Evolutionary conservation across 1,140 invertebrate genomes (phyloP), one percentile per base, ranked within the genome.

Genomic region (Drosophila ananassae): DNA sequence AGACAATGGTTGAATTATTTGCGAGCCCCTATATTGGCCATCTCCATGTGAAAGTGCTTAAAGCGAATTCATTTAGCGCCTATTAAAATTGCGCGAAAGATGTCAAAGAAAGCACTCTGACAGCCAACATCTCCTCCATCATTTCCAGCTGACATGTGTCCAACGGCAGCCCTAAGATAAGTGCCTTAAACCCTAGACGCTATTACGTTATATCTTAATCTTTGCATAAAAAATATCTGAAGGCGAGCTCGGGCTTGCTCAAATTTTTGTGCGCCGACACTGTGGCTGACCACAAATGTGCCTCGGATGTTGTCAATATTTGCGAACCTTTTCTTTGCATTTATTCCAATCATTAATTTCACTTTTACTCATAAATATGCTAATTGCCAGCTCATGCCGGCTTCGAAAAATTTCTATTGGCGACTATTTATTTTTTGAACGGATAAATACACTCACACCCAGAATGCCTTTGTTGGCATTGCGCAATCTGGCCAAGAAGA

Each of bases 291-390:
- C 64, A 37, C 64, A 76, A 64, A 50, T 56, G 59, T 39, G 62
- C 56, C 32, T 62, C 64, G 48, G 63, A 54, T 47, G 71, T 7
- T 66, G 80, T 84, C 79, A 84, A 87, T 89, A 89, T 87, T 87
- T 73, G 82, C 82, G 48, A 79, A 73, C 71, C 78, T 67, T 77
- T 82, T 41, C 59, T 58, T 63, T 68, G 52, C 57, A 66, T 77
- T 73, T 55, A 78, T 79, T 74, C 72, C 68, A 57, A 62, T 81
- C 73, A 71, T 89, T 89, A 87, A 89, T 87, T 87, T 89, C 82
- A 87, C 82, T 87, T 87, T 87, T 87, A 89, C 82, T 83, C 82
- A 87, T 87, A 79, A 87, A 87, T 87, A 87, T 87, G 82, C 79
- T 87, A 87, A 87, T 89, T 68, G 77, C 41, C 69, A 54, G 67